Evolutionary conservation across 2,888 invertebrate species (phyloP).

Genomic region (Nesidiocoris tenuis): DNA sequence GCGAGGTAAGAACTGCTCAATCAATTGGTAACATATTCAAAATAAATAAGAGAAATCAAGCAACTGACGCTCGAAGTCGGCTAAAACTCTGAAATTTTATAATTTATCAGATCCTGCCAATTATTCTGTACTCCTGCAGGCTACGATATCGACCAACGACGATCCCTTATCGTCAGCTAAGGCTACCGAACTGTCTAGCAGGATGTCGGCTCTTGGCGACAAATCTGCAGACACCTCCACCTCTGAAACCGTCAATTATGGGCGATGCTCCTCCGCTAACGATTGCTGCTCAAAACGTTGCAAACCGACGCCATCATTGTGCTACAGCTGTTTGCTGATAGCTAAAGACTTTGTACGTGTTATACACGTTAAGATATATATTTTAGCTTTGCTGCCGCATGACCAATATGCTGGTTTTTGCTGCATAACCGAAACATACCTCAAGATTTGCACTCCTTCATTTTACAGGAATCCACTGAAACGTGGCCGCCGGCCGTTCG

Average conservation of each 20-base stretch:
- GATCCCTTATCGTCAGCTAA: slow-evolving; percentile 1
- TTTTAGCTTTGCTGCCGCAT: background rate
- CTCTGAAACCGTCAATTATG: background rate
- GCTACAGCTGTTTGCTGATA: slow-evolving; percentile 24
- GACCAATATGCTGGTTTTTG: too few relatives aligned
- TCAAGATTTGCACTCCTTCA: too few relatives aligned
- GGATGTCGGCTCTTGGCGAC: slow-evolving; percentile 20
- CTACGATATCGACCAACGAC: background rate
- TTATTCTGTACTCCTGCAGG: slow-evolving; percentile 3
- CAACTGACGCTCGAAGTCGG: background rate
- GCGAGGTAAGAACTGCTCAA: too few relatives aligned
- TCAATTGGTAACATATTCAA: too few relatives aligned
- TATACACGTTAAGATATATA: too few relatives aligned
- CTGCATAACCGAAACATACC: too few relatives aligned
- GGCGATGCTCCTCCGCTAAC: background rate
- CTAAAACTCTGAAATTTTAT: background rate
- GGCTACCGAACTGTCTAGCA: slow-evolving; percentile 23
- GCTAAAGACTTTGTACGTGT: slow-evolving; percentile 31
- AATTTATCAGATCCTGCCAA: background rate
- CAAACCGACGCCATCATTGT: background rate
- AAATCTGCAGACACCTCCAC: background rate
- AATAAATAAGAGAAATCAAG: too few relatives aligned
- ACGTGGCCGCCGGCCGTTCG: background rate
- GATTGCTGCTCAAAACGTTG: slow-evolving; percentile 15
- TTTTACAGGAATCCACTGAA: background rate